phyloP scores from a whole-genome alignment of 2,113 vertebrate species.

The Lampris megalopsis region DNA sequence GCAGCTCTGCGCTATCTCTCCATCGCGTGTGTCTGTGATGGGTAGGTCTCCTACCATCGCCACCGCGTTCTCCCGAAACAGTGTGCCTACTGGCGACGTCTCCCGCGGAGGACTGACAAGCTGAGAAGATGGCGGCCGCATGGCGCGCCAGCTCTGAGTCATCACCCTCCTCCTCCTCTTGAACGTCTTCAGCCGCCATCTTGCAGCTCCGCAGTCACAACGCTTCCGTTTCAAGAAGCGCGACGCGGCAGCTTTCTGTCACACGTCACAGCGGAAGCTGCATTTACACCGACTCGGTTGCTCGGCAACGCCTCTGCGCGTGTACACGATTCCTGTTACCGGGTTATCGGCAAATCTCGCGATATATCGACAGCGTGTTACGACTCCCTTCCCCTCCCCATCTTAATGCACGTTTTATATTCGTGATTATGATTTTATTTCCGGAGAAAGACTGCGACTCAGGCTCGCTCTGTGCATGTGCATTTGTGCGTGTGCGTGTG shows the following conservation, averaged over 20 bases:
- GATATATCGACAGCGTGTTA: neutral
- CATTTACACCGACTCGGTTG: no score
- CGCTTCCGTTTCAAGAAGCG: slow-evolving; percentile 53
- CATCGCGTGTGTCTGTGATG: no score
- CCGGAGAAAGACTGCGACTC: neutral
- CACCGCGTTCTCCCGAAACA: no score
- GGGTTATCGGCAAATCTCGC: neutral
- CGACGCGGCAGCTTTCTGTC: neutral
- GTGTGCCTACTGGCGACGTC: no score
- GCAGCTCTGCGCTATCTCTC: no score
- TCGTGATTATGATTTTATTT: no score
- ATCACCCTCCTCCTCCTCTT: slow-evolving; percentile 68
- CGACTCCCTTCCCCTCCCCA: no score
- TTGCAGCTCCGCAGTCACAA: slow-evolving; percentile 55
- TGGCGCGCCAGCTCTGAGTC: slow-evolving; percentile 62
- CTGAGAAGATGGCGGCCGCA: slow-evolving; percentile 65
- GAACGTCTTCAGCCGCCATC: slow-evolving; percentile 73
- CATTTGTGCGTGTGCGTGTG: neutral
- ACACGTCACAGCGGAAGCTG: no score
- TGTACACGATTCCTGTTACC: neutral
- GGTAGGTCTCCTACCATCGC: no score
- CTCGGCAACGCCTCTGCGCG: no score
- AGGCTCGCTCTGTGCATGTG: neutral
- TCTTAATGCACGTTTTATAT: no score
- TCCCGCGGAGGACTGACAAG: slow-evolving; percentile 49